Percentiles rank a stretch among this genome's conserved stretches.
phyloP scores from a whole-genome alignment of 1,140 invertebrate genomes.

The Drosophila santomea region DNA sequence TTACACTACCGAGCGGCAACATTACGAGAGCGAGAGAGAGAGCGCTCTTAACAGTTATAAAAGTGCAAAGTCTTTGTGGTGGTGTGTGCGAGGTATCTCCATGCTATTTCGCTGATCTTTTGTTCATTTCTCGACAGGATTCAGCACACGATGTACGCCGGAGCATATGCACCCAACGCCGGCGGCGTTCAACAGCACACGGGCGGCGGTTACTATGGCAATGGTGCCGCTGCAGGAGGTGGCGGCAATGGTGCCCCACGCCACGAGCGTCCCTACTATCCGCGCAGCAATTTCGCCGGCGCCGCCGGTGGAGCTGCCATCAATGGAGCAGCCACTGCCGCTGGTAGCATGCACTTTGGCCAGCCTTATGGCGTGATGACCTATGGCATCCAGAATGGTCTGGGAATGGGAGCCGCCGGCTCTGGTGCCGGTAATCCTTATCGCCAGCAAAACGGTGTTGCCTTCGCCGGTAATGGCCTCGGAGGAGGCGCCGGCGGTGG shows the following conservation, averaged over 20 bases:
- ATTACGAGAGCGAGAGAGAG: conserved; percentile 1
- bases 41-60: conserved; percentile 20
- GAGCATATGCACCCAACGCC: conserved; percentile 75
- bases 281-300: conserved; percentile 53
- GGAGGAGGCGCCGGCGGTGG: conserved; percentile 60
- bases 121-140: conserved; percentile 19
- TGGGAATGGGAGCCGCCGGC: conserved; percentile 57
- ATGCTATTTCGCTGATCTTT: conserved; percentile 5
- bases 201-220: conserved; percentile 72
- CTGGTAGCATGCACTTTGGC: conserved; percentile 65
- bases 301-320: conserved; percentile 37
- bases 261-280: conserved; percentile 57
- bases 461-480: conserved; percentile 38
- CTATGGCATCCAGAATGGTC: conserved; percentile 70
- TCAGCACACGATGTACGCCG: conserved; percentile 59
- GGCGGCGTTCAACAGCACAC: conserved; percentile 74
- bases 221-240: conserved; percentile 61
- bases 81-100: conserved; percentile 2
- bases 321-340: conserved; percentile 57
- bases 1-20: conserved; percentile 7
- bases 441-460: conserved; percentile 70
- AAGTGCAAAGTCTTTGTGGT: conserved; percentile 33
- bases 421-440: conserved; percentile 44
- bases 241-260: conserved; percentile 48
- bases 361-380: conserved; percentile 71